Percentiles rank a stretch among this genome's conserved stretches.
These are phyloP conservation scores for Macroramphosus scolopax DNA, from an alignment of 2,797 vertebrate genomes.

Conservation along the genomic window DNA sequence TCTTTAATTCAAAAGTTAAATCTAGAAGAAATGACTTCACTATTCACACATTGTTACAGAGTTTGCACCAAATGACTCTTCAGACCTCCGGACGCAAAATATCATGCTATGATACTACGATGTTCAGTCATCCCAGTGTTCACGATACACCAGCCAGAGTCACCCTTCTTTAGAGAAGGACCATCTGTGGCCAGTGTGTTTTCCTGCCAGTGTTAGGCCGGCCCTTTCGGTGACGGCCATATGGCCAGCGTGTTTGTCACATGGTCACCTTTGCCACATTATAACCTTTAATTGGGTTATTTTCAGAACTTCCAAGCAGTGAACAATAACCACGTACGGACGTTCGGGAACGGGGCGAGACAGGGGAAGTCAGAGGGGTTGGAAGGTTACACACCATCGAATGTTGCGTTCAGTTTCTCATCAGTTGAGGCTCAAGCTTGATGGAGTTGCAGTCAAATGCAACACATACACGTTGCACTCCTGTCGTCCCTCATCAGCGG, in stretches of 20 bases:
- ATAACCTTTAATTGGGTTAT: slow-evolving; percentile 46
- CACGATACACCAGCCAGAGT: slow-evolving; percentile 11
- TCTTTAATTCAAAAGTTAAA: no score
- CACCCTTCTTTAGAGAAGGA: slow-evolving; percentile 20
- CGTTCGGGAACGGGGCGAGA: slow-evolving; percentile 7
- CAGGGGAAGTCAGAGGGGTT: slow-evolving; percentile 29
- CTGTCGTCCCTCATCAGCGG: neutral
- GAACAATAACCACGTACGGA: slow-evolving; percentile 23
- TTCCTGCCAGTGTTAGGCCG: slow-evolving; percentile 42
- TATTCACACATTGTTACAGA: no score
- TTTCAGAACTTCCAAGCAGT: slow-evolving; percentile 29
- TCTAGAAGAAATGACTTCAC: no score
- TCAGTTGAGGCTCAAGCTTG: no score
- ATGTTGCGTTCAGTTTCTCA: no score
- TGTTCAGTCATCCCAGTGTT: slow-evolving; percentile 1
- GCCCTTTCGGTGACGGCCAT: slow-evolving; percentile 58
- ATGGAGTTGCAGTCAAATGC: no score
- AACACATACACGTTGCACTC: no score
- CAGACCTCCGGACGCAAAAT: no score
- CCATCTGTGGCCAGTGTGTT: slow-evolving; percentile 44
- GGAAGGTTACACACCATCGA: no score
- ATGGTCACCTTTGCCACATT: slow-evolving; percentile 43
- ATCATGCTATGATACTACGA: no score
- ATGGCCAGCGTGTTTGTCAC: slow-evolving; percentile 51
- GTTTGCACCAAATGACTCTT: no score